Base-by-base conservation (phyloP, 2,113 vertebrate genomes). In the Dipodomys spectabilis region DNA sequence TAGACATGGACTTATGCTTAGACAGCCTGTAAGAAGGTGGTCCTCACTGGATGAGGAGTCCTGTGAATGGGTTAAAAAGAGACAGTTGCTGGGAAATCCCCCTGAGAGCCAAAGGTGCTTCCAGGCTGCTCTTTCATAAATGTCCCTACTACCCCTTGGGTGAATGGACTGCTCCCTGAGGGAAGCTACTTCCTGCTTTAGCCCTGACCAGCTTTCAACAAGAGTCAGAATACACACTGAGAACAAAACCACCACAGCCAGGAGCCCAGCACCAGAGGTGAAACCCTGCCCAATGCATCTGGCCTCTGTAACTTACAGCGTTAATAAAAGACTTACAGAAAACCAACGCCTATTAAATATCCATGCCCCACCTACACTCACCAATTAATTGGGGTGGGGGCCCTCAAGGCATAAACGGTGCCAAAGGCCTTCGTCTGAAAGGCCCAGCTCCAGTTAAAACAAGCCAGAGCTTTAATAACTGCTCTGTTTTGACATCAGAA, bases 251-350 rank as follows among this genome's bases (percentile, higher is more conserved):
- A 89, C 11, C 1, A n/a, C 8, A 73, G 77, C 75, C 60, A 35
- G 45, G 86, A 94, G 62, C 6, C 39, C 77, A 67, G 77, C 64
- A 45, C 62, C 81, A 88, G 94, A 84, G 80, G 91, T 86, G 45
- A 94, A 87, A 93, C 12, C 35, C 45, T 35, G 72, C 85, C 15
- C 15, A 91, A 23, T 73, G 23, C 62, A 86, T 77, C 75, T 81
- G 86, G 68, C 77, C 10, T 7, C 32, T 68, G 67, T 86, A 79
- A 49, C 82, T 65, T 85, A 72, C 15, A 83, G 45, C 32, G 28
- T 94, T 93, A 86, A 93, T 92, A 86, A 94, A 92, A 94, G 88
- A 68, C 71, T 93, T 60, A 13, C 25, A 89, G 89, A 75, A 95
- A 62, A 83, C 71, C 53, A 53, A 90, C 96, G 95, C 71, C 90